A percentile compares a stretch with the other conserved stretches of the same genome.
phyloP scores from a whole-genome alignment of 2,113 vertebrate species.

The Callipepla squamata region DNA sequence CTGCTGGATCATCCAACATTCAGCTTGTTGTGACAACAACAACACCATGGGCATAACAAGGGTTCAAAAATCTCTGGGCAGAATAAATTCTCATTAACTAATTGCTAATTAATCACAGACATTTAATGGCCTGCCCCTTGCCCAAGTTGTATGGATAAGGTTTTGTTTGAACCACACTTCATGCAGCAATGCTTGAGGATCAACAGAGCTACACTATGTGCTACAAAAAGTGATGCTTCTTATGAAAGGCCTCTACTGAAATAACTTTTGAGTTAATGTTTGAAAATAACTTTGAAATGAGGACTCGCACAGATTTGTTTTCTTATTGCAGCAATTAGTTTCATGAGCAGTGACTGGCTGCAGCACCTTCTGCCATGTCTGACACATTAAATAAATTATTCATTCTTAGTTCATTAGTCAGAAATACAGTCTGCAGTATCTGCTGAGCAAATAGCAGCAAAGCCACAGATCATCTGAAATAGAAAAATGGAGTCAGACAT shows the following conservation, averaged over 20 bases:
- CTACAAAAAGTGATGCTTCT: constrained; percentile 52
- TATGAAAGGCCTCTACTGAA: constrained; percentile 42
- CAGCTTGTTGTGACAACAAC: not conserved
- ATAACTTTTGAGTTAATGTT: constrained; percentile 52
- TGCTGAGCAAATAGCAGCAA: not conserved
- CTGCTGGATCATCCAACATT: not conserved
- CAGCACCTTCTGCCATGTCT: constrained; percentile 59
- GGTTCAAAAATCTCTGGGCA: not conserved
- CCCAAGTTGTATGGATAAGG: constrained; percentile 3
- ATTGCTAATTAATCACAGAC: constrained; percentile 45
- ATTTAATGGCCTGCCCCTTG: not conserved
- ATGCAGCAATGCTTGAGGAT: constrained; percentile 37
- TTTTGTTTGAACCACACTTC: constrained; percentile 26
- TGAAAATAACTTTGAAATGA: constrained; percentile 65
- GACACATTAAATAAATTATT: constrained; percentile 65
- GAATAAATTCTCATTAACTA: not conserved
- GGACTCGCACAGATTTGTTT: constrained; percentile 63
- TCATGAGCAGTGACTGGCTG: constrained; percentile 25
- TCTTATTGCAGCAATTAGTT: constrained; percentile 60
- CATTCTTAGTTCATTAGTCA: constrained; percentile 45
- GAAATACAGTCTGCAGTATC: constrained; percentile 56
- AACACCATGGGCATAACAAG: not conserved
- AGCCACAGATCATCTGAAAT: not conserved
- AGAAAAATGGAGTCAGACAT: constrained; percentile 31
- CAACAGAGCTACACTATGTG: not conserved